These are phyloP conservation scores for Nannobrachium achirus DNA, from an alignment of 2,113 vertebrate species.

Conservation along the genomic window DNA sequence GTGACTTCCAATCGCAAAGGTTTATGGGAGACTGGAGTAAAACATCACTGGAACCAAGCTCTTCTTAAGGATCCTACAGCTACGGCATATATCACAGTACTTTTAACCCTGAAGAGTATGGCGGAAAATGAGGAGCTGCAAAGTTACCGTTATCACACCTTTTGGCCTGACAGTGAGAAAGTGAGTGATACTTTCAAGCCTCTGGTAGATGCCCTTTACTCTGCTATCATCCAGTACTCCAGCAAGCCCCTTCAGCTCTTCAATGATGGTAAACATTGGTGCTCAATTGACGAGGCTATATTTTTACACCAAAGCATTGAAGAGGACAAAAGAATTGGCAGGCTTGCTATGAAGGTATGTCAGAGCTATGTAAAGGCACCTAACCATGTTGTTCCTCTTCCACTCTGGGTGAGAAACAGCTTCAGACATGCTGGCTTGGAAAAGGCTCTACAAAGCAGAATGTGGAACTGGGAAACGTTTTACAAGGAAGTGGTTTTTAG, in stretches of 20 bases:
- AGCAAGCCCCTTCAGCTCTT: slow-evolving; percentile 73
- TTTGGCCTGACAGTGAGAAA: slow-evolving; percentile 80
- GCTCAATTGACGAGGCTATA: slow-evolving; percentile 71
- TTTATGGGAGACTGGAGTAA: slow-evolving; percentile 79
- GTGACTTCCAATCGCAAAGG: slow-evolving; percentile 86
- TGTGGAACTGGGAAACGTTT: slow-evolving; percentile 79
- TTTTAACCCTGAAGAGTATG: slow-evolving; percentile 78
- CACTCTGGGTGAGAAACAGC: slow-evolving; percentile 73
- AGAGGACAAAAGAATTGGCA: slow-evolving; percentile 59
- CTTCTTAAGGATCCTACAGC: slow-evolving; percentile 78
- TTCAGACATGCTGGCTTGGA: slow-evolving; percentile 65
- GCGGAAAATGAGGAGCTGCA: slow-evolving; percentile 72
- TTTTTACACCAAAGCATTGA: slow-evolving; percentile 78
- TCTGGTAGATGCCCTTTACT: slow-evolving; percentile 82
- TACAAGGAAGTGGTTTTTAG: slow-evolving; percentile 79
- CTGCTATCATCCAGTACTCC: slow-evolving; percentile 56
- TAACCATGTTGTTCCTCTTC: slow-evolving; percentile 75
- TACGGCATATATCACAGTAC: slow-evolving; percentile 74
- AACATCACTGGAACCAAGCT: slow-evolving; percentile 81
- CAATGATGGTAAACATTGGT: slow-evolving; percentile 80
- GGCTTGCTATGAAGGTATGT: slow-evolving; percentile 71
- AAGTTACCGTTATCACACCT: slow-evolving; percentile 78
- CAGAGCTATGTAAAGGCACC: slow-evolving; percentile 58
- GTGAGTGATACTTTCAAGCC: slow-evolving; percentile 78
- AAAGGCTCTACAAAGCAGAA: slow-evolving; percentile 63